These are phyloP conservation scores for Bovichtus diacanthus DNA, from an alignment of 2,797 vertebrate species.

Conservation along the genomic window DNA sequence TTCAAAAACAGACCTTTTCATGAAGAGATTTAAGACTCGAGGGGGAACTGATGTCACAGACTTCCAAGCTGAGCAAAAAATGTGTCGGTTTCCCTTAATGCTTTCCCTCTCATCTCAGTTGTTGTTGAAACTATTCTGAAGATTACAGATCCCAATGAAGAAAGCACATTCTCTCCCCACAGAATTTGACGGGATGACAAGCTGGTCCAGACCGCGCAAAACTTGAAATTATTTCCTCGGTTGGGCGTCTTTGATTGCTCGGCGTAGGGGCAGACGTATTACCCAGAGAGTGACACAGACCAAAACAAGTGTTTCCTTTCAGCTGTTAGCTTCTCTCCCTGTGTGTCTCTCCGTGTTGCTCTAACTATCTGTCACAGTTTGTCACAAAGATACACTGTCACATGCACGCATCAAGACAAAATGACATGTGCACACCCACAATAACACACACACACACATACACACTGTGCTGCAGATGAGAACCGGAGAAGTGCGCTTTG, in stretches of 20 bases:
- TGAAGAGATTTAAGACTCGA: conserved; percentile 16
- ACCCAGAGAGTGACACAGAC: conserved; percentile 23
- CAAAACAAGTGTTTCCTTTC: conserved; percentile 38
- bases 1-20: conserved; percentile 58
- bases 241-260: conserved; percentile 34
- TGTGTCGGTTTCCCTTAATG: conserved; percentile 1
- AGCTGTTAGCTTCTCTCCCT: not conserved
- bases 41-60: not conserved
- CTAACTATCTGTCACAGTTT: not conserved
- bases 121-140: conserved; percentile 37
- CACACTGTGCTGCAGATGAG: conserved; percentile 48
- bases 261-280: conserved; percentile 13
- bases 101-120: conserved; percentile 33
- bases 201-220: conserved; percentile 23
- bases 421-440: conserved; percentile 7
- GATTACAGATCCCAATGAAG: conserved; percentile 21
- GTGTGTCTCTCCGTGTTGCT: not conserved
- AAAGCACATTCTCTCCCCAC: conserved; percentile 8
- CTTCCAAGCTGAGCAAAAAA: conserved; percentile 14
- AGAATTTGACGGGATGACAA: conserved; percentile 48
- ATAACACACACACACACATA: conserved; percentile 13
- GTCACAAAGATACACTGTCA: not conserved
- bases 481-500: conserved; percentile 68
- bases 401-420: conserved; percentile 1
- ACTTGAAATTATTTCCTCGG: conserved; percentile 41